Conservation (phyloP, 2,797 vertebrate species). For the Acomys russatus region DNA sequence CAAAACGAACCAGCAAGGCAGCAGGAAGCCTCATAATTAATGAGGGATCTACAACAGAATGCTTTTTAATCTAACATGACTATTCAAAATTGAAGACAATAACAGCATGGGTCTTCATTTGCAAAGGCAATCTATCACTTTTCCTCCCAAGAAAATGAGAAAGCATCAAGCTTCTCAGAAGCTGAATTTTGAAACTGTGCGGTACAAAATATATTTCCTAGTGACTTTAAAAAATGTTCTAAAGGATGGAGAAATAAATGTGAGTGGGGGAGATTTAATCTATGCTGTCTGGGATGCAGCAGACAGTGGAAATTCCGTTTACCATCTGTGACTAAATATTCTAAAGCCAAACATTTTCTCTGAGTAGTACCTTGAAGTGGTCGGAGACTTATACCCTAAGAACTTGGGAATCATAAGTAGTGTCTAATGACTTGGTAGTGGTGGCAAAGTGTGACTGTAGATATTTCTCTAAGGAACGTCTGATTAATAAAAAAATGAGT, state of each 20-base stretch:
- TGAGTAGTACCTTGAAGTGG: constrained; percentile 61
- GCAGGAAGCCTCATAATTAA: constrained; percentile 88
- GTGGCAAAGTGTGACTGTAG: constrained; percentile 59
- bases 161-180: constrained; percentile 80
- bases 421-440: constrained; percentile 61
- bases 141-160: constrained; percentile 81
- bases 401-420: constrained; percentile 59
- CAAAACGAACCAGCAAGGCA: constrained; percentile 81
- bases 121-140: constrained; percentile 78
- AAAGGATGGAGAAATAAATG: constrained; percentile 56
- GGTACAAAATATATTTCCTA: constrained; percentile 73
- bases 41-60: constrained; percentile 86
- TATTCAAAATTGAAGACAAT: constrained; percentile 88
- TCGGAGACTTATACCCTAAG: constrained; percentile 62
- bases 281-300: constrained; percentile 71
- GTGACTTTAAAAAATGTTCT: constrained; percentile 49
- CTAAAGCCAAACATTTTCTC: constrained; percentile 24
- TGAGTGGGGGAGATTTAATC: constrained; percentile 49
- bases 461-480: constrained; percentile 62
- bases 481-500: constrained; percentile 61
- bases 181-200: constrained; percentile 36
- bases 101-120: constrained; percentile 88
- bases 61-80: constrained; percentile 91
- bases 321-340: constrained; percentile 73
- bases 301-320: constrained; percentile 59